Conservation (phyloP, 1,140 invertebrate species). For the Aporrectodea caliginosa region DNA sequence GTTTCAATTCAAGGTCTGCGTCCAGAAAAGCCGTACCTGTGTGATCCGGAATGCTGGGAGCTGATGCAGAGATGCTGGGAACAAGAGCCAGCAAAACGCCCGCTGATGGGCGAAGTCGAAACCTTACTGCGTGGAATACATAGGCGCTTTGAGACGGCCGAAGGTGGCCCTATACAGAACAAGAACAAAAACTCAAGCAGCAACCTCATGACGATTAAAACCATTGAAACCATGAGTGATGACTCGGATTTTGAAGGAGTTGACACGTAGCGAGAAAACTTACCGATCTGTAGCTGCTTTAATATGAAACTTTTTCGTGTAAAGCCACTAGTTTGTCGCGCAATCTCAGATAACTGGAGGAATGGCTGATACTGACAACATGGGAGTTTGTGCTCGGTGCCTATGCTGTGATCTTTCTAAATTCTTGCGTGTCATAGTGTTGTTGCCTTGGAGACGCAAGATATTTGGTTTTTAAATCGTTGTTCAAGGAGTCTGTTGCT, state of each 20-base stretch:
- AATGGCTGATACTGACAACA: too few relatives aligned
- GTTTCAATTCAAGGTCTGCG: slow-evolving; percentile 58
- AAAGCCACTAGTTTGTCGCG: not conserved
- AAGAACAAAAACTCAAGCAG: not conserved
- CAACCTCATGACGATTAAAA: not conserved
- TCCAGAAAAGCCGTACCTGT: slow-evolving; percentile 71
- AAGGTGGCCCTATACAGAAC: not conserved
- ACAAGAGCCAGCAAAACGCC: slow-evolving; percentile 69
- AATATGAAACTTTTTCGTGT: not conserved
- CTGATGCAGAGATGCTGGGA: slow-evolving; percentile 83
- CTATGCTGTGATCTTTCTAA: too few relatives aligned
- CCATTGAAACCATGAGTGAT: not conserved
- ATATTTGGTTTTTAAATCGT: too few relatives aligned
- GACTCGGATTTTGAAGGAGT: not conserved
- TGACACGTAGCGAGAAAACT: not conserved
- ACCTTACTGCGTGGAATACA: slow-evolving; percentile 57
- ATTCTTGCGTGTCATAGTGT: too few relatives aligned
- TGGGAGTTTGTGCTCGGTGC: too few relatives aligned
- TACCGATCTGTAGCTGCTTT: not conserved
- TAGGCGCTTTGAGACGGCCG: slow-evolving; percentile 1
- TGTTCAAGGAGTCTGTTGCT: too few relatives aligned
- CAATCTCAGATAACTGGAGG: not conserved
- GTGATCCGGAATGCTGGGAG: slow-evolving; percentile 76
- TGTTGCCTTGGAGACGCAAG: too few relatives aligned
- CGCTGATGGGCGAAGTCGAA: slow-evolving; percentile 73